phyloP scores from a whole-genome alignment of 2,797 vertebrate genomes.

The Labeo calbasu region DNA sequence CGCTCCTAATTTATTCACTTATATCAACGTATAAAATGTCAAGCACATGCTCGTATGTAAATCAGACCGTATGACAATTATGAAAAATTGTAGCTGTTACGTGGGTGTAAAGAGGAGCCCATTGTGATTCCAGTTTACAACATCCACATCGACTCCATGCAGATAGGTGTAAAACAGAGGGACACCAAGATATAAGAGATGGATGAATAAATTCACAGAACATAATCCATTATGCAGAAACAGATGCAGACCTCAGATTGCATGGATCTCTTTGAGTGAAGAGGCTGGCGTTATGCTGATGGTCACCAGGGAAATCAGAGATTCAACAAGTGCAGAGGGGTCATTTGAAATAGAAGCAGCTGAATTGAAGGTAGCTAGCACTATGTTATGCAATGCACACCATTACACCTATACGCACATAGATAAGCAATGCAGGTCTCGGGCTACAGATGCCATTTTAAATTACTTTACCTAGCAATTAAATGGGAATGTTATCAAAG shows the following conservation, averaged over 20 bases:
- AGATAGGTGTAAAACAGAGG: slow-evolving; percentile 45
- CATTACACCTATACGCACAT: background rate
- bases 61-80: slow-evolving; percentile 69
- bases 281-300: slow-evolving; percentile 57
- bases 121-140: slow-evolving; percentile 58
- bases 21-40: slow-evolving; percentile 69
- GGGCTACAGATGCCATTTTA: background rate
- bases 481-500: background rate
- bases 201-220: slow-evolving; percentile 48
- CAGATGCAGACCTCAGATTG: slow-evolving; percentile 50
- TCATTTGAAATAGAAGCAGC: background rate
- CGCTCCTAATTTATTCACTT: slow-evolving; percentile 28
- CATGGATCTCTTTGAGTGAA: slow-evolving; percentile 8
- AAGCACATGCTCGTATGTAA: slow-evolving; percentile 68
- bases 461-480: background rate
- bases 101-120: slow-evolving; percentile 59
- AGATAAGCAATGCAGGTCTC: background rate
- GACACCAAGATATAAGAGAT: slow-evolving; percentile 10
- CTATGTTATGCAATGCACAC: background rate
- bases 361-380: background rate
- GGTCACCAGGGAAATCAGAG: slow-evolving; percentile 66
- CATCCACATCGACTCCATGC: slow-evolving; percentile 21
- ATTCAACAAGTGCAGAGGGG: slow-evolving; percentile 42
- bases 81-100: slow-evolving; percentile 66
- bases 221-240: slow-evolving; percentile 63